Evolutionary conservation across 2,797 vertebrate species (phyloP).

Genomic region (Morus bassanus): DNA sequence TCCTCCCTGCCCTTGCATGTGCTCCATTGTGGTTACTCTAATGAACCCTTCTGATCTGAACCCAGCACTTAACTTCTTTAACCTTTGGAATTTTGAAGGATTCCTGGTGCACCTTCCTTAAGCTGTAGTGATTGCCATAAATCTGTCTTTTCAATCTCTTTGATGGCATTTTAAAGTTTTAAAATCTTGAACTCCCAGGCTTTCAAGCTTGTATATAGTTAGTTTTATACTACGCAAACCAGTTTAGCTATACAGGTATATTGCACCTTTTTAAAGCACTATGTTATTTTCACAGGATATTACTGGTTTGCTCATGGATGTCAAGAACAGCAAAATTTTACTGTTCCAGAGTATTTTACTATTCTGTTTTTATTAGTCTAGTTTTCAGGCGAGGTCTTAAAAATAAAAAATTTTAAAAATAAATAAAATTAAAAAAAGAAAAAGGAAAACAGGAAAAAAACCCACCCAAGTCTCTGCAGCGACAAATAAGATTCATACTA

Average conservation of each 20-base stretch:
- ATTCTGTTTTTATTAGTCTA: slow-evolving; percentile 79
- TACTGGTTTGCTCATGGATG: slow-evolving; percentile 82
- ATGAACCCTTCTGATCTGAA: slow-evolving; percentile 75
- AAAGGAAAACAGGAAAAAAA: slow-evolving; percentile 55
- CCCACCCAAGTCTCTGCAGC: slow-evolving; percentile 65
- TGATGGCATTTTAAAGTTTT: slow-evolving; percentile 80
- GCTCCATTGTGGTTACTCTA: slow-evolving; percentile 73
- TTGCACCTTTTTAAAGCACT: slow-evolving; percentile 83
- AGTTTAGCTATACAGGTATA: slow-evolving; percentile 77
- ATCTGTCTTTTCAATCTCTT: slow-evolving; percentile 77
- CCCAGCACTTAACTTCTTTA: slow-evolving; percentile 80
- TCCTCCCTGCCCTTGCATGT: slow-evolving; percentile 71
- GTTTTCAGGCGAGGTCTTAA: slow-evolving; percentile 78
- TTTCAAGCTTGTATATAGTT: slow-evolving; percentile 80
- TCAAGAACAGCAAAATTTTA: slow-evolving; percentile 80
- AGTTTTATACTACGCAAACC: slow-evolving; percentile 80
- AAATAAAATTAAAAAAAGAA: slow-evolving; percentile 56
- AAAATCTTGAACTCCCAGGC: slow-evolving; percentile 75
- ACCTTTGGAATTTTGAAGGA: slow-evolving; percentile 78
- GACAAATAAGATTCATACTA: slow-evolving; percentile 54
- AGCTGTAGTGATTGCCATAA: slow-evolving; percentile 80
- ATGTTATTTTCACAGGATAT: slow-evolving; percentile 78
- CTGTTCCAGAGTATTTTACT: slow-evolving; percentile 82
- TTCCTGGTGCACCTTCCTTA: slow-evolving; percentile 84
- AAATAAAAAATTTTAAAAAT: slow-evolving; percentile 35